phyloP scores from a whole-genome alignment of 2,113 vertebrate species.

The human region GRCh38 chr16:18427501-18428000 shows the following conservation, averaged over 20 bases:
- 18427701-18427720: neutral
- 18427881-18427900: no score
- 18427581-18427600: neutral
- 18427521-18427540: neutral
- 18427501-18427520: neutral
- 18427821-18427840: no score
- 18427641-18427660: neutral
- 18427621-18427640: neutral
- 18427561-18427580: neutral
- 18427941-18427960: neutral
- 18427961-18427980: neutral
- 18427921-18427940: neutral
- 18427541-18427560: neutral
- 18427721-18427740: rapidly evolving
- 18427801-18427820: neutral
- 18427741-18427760: rapidly evolving
- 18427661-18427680: neutral
- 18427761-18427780: no score
- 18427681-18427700: neutral
- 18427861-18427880: neutral
- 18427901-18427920: neutral
- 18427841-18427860: neutral
- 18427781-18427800: no score
- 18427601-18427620: neutral
- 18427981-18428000: neutral